Evolutionary conservation across 2,797 vertebrate genomes (phyloP), one percentile per base, ranked within the genome.

Genomic region (Coregonus sp.): DNA sequence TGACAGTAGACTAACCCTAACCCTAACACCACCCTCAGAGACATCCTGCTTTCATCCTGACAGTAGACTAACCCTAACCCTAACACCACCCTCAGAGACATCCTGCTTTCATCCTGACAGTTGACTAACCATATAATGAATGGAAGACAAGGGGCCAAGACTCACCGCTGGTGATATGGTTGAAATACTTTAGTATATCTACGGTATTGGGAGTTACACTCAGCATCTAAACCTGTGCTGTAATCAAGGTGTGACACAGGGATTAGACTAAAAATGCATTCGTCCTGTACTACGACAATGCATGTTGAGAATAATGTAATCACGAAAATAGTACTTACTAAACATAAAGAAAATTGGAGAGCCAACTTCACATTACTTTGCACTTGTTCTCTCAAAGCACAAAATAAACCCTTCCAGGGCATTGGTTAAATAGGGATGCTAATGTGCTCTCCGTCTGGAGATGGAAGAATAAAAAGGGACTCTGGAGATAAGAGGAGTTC

Each of bases 131-230:
- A 11, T 47, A 12, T 91, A 82, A 80, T 54, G 75, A 47, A 12
- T 73, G 74, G 82, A n/a, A 9, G 82, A 77, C 82, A 89, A 86
- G 84, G 72, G 85, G 84, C 80, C 81, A 84, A 84, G 51, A 51
- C 50, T 18, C 54, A 54, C 70, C 29, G 81, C 79, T 80, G 69
- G 9, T 31, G 77, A 74, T 79, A 71, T 69, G 77, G 78, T 87
- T 86, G 70, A 83, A 82, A 80, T n/a, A 76, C 78, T 79, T 79
- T 79, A 80, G 0, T 56, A 6, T 56, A 56, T 56, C 14, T 56
- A 56, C 5, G 18, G 54, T 4, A 56, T 51, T 81, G 82, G 85
- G 74, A 73, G 81, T 78, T 59, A 5, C n/a, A 20, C 56, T 77
- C 35, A 67, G 65, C 50, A 31, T 29, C 3, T 31, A 33, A 11